A percentile compares a stretch with the other conserved stretches of the same genome.
Conservation (phyloP, 1,140 invertebrate genomes). For the Belonocnema kinseyi region DNA sequence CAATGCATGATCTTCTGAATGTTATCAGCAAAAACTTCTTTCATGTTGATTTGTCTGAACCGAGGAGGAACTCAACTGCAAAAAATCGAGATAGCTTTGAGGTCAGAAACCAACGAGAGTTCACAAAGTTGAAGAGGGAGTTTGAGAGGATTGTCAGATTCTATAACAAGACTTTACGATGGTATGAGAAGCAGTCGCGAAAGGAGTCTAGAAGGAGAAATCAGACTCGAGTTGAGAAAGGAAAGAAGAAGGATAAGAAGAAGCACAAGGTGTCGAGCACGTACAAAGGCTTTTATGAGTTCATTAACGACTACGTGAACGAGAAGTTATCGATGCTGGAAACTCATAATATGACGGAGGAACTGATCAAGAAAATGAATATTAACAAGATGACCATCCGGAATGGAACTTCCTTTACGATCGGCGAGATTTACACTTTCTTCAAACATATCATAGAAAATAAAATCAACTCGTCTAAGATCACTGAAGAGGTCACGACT, state of each 20-base stretch:
- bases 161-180: constrained; percentile 71
- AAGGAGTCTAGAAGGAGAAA: constrained; percentile 65
- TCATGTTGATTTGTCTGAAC: constrained; percentile 69
- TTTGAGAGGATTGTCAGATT: constrained; percentile 72
- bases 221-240: constrained; percentile 43
- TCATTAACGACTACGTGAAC: constrained; percentile 70
- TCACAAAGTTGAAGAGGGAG: constrained; percentile 69
- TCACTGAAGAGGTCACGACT: constrained; percentile 42
- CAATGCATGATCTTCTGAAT: constrained; percentile 73
- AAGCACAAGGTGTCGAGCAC: constrained; percentile 63
- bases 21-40: constrained; percentile 73
- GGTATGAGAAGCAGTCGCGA: constrained; percentile 70
- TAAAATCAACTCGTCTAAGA: constrained; percentile 64
- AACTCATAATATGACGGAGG: constrained; percentile 65
- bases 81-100: constrained; percentile 62
- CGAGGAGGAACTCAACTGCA: constrained; percentile 54
- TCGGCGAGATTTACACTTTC: constrained; percentile 72
- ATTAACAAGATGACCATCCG: constrained; percentile 67
- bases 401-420: constrained; percentile 69
- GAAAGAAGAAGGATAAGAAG: constrained; percentile 58
- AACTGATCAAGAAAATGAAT: constrained; percentile 68
- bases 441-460: constrained; percentile 76
- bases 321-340: constrained; percentile 67
- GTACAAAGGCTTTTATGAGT: constrained; percentile 72
- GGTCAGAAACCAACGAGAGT: constrained; percentile 68